phyloP scores from a whole-genome alignment of 2,797 vertebrate genomes.

The Rachycentron canadum region DNA sequence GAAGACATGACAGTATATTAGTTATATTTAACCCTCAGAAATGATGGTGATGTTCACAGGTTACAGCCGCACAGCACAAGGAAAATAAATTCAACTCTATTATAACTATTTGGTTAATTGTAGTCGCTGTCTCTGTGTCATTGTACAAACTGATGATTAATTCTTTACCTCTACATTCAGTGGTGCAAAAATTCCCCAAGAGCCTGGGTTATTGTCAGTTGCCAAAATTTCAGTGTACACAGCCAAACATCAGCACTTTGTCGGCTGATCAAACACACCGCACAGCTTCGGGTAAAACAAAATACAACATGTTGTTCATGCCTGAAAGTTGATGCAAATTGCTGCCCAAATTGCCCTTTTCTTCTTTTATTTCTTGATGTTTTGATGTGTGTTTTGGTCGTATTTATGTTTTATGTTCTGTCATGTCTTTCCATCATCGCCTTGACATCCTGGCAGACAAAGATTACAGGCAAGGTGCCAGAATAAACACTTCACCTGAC shows the following conservation, averaged over 20 bases:
- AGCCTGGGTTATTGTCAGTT: neutral
- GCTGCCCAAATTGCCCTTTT: slow-evolving; percentile 45
- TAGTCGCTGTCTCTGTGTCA: neutral
- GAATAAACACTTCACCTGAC: slow-evolving; percentile 74
- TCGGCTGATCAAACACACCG: slow-evolving; percentile 4
- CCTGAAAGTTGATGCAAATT: slow-evolving; percentile 52
- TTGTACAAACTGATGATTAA: neutral
- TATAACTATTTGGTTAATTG: neutral
- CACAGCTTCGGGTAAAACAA: slow-evolving; percentile 21
- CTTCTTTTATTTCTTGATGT: slow-evolving; percentile 40
- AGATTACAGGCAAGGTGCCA: slow-evolving; percentile 70
- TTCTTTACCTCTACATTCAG: neutral
- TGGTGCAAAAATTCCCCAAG: neutral
- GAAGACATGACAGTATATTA: neutral
- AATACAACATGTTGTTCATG: slow-evolving; percentile 5
- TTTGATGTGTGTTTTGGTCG: slow-evolving; percentile 39
- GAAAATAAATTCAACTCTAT: neutral
- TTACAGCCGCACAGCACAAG: neutral
- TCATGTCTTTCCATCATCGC: slow-evolving; percentile 66
- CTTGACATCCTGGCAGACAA: slow-evolving; percentile 69
- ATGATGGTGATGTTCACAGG: neutral
- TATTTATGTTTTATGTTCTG: slow-evolving; percentile 50
- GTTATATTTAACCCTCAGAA: neutral
- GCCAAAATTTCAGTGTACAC: neutral
- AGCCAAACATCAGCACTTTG: slow-evolving; percentile 10